Conservation (phyloP, 2,888 invertebrate genomes). For the Caenorhabditis sulstoni region DNA sequence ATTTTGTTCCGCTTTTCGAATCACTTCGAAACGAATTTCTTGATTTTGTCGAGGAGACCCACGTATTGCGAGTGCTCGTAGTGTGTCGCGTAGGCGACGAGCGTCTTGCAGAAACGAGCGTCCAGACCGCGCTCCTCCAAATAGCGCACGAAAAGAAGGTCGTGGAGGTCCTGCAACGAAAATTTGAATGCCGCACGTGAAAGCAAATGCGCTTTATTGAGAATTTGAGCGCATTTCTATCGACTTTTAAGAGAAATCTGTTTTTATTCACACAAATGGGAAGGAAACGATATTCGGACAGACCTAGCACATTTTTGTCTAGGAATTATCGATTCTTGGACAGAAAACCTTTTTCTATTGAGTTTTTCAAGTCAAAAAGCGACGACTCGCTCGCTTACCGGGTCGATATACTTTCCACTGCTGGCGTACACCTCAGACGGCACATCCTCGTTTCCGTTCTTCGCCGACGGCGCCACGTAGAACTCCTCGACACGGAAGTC, state of each 20-base stretch:
- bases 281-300: no score
- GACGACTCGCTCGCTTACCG: conserved; percentile 87
- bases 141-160: conserved; percentile 88
- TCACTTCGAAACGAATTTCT: conserved; percentile 86
- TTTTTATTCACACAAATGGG: no score
- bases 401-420: conserved; percentile 94
- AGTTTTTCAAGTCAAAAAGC: no score
- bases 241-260: no score
- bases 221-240: no score
- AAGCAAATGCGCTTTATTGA: no score
- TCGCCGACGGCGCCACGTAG: conserved; percentile 84
- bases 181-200: background rate
- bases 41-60: conserved; percentile 89
- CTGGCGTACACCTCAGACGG: conserved; percentile 91
- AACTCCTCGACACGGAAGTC: conserved; percentile 95
- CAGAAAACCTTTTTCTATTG: no score
- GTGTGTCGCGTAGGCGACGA: conserved; percentile 91
- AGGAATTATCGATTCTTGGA: background rate
- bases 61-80: conserved; percentile 96
- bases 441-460: conserved; percentile 87
- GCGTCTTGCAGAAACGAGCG: conserved; percentile 92
- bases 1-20: no score
- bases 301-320: no score
- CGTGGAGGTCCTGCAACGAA: conserved; percentile 73
- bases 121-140: conserved; percentile 96